Evolutionary conservation across 2,888 invertebrate genomes (phyloP), one percentile per base, ranked within the genome.

Genomic region (Rhamphomyia laevipes): DNA sequence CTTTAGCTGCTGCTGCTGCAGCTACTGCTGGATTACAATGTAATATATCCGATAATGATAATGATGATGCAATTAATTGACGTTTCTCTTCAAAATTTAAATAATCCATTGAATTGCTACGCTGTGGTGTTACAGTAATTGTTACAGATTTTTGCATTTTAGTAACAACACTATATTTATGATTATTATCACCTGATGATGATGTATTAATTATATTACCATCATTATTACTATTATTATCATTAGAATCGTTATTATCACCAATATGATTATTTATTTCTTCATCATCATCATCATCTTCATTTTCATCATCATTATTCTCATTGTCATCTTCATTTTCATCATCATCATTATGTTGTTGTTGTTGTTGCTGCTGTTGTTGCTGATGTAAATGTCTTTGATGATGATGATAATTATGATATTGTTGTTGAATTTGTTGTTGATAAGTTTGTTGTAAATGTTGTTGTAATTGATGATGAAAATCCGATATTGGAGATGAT

Each of bases 51-150:
- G 88, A 87, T 53, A 91, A 75, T 55, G 89, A 89, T 65, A 91
- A 70, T 46, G 89, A 88, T 55, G 89, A 89, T 44, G 90, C 90
- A 57, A 91, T 91, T 64, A 91, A 74, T 72, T 89, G 87, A 61
- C 90, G 77, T 69, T 89, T 89, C 75, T 91, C 90, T 72, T 90
- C 89, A 69, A 91, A 91, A 74, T 91, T 90, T 50, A 91, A 77
- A 73, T 87, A 86, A 75, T 89, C 89, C 75, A 89, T 77, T 65
- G 87, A 87, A 71, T 82, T 86, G 73, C 87, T 87, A 62, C 86
- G 72, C 61, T 83, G 83, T 1, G 82, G 83, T 30, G 78, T 77
- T 30, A 82, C 81, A 5, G 69, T 69, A 27, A 82, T 81, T 47
- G 82, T 80, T 51, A 81, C 80, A 16, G 77, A 78, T 58, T 80